Evolutionary conservation across 1,140 invertebrate genomes (phyloP), one percentile per base, ranked within the genome.

Genomic region (Diachasma alloeum): DNA sequence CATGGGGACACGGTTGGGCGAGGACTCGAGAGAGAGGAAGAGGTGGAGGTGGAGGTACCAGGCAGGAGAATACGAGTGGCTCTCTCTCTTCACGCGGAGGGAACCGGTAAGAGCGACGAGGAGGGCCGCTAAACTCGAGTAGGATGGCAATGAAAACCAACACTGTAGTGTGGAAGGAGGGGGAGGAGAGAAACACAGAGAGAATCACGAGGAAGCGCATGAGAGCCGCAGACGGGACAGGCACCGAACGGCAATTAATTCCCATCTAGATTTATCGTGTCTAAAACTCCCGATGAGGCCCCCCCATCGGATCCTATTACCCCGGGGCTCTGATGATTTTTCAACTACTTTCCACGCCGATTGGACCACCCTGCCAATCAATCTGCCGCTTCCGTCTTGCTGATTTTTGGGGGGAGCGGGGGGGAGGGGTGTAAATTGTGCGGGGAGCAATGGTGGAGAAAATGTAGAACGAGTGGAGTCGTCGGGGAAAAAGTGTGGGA

Each of bases 231-330:
- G 82, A 79, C 81, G 72, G 77, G 84, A 84, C 82, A 84, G 48
- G 81, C 59, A 81, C 78, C 84, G 48, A 84, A 84, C 75, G 86
- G 86, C 87, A 88, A 87, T 88, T 88, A 88, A 88, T 88, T 88
- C 86, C 83, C 81, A 79, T 83, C 76, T 81, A 86, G 85, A 88
- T 88, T 87, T 88, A 88, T 88, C 85, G 87, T 86, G 85, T 86
- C 83, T 83, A 85, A 85, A 74, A 77, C 70, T 69, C 74, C 48
- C 78, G 82, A 84, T 84, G 80, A 81, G 73, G 22, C 31, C 72
- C 76, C 53, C 44, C 24, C 22, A 22, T 69, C 15, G 79, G 79
- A 81, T 84, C 74, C 78, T 84, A 80, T 84, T 84, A 86, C 83
- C 81, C 78, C 63, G 26, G 3, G n/a, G 39, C 24, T 39, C n/a